Conservation (phyloP, 2,888 invertebrate genomes). For the Dioctria linearis region DNA sequence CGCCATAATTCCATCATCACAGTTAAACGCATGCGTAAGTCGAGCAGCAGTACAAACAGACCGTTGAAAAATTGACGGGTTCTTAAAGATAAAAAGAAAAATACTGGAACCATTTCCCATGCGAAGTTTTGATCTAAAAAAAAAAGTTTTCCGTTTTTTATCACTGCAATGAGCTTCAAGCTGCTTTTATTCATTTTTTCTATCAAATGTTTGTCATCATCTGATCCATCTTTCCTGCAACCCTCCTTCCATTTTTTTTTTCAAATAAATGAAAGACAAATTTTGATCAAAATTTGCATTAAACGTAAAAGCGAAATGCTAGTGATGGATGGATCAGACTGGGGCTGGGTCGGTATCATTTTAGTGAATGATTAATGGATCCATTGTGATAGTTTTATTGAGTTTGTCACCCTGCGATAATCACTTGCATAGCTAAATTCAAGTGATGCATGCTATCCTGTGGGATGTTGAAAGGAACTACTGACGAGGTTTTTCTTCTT, state of each 20-base stretch:
- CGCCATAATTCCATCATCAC: conserved; percentile 20
- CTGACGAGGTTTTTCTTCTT: background rate
- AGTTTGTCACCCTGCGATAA: conserved; percentile 24
- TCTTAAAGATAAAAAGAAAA: background rate
- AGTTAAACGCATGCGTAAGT: conserved; percentile 5
- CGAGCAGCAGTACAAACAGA: conserved; percentile 9
- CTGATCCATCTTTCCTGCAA: background rate
- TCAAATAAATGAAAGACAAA: background rate
- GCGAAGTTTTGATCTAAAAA: background rate
- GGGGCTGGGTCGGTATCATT: background rate
- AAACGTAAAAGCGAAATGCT: background rate
- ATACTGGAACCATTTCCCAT: background rate
- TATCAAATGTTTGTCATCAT: background rate
- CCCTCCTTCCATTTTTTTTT: conserved; percentile 11
- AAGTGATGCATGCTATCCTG: background rate
- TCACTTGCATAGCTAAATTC: conserved; percentile 32
- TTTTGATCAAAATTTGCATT: conserved; percentile 35
- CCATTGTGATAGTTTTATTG: conserved; percentile 6
- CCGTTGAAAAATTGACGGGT: background rate
- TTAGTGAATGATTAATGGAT: conserved; percentile 44
- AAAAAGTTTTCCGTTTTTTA: too few relatives aligned
- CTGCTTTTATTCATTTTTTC: background rate
- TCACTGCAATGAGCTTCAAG: too few relatives aligned
- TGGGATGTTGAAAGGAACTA: background rate
- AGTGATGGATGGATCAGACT: conserved; percentile 22